These are phyloP conservation scores for Megatriorchis doriae DNA, from an alignment of 2,113 vertebrate species.

Conservation along the genomic window DNA sequence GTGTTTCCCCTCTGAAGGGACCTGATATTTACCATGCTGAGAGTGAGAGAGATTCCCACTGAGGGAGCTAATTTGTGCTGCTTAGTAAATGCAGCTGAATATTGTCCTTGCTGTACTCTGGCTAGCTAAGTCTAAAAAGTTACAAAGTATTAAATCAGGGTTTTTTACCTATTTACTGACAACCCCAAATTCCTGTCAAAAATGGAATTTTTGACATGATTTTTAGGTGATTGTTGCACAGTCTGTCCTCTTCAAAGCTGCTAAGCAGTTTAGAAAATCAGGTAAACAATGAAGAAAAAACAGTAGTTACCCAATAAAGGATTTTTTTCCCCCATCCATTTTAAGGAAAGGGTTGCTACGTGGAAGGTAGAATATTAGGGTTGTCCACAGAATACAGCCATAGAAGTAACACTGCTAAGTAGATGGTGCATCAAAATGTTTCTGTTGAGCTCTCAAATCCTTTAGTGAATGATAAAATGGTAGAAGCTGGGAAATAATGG, in stretches of 20 bases:
- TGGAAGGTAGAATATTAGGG: background rate
- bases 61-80: conserved; percentile 24
- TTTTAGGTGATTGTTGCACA: background rate
- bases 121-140: background rate
- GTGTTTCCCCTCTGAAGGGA: conserved; percentile 27
- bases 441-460: background rate
- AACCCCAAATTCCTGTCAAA: background rate
- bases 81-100: background rate
- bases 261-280: background rate
- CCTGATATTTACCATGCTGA: conserved; percentile 9
- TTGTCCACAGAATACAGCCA: background rate
- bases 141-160: background rate
- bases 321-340: background rate
- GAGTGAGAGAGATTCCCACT: background rate
- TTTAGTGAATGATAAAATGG: background rate
- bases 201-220: background rate
- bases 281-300: background rate
- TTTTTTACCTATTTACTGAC: background rate
- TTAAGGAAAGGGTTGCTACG: background rate
- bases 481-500: background rate
- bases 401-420: background rate
- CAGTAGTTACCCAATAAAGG: background rate
- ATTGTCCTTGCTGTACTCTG: background rate
- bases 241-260: background rate
- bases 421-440: background rate